Evolutionary conservation across 2,113 vertebrate species (phyloP), one percentile per base, ranked within the genome.

Genomic region (Madoqua kirkii): DNA sequence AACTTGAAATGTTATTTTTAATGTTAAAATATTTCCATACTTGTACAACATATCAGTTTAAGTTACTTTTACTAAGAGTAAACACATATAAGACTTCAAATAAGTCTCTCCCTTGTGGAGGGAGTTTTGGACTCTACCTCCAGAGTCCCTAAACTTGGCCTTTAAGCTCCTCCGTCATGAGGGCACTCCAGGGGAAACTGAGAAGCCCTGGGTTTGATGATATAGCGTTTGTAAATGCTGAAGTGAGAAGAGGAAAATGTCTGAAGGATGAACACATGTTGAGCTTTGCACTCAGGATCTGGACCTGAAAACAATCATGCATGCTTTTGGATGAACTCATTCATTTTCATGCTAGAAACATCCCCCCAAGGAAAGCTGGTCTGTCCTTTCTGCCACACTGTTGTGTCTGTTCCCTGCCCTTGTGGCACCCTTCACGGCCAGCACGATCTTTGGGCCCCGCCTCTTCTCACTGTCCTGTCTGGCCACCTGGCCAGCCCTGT

Each of bases 1-100:
- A 25, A 33, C 92, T 88, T 62, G 67, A 91, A 59, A 36, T 64
- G 25, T 48, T 12, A 43, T 87, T 87, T 90, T 43, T 81, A 52
- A 84, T 1, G 15, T 87, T 89, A 62, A 74, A 48, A 6, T 94
- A 60, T 89, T 93, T 93, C 55, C 31, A 31, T 31, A 40, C 54
- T 85, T 85, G 76, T 6, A 64, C 33, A 85, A 60, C 33, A 5
- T 33, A 27, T 95, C 60, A 10, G 25, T 60, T 79, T 85, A 23
- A 54, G 60, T 19, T 78, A 52, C 23, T 62, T 87, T 94, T 67
- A 21, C 31, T 89, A 54, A 71, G 55, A 43, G n/a, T 50, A 81
- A 92, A 54, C 25, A 55, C 83, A 55, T 36, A 27, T 9, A 59
- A 87, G 43, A 25, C n/a, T 54, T 94, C 45, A 8, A 25, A 91